phyloP scores from a whole-genome alignment of 2,888 invertebrate genomes.

The Dyspetes luteomarginatus region DNA sequence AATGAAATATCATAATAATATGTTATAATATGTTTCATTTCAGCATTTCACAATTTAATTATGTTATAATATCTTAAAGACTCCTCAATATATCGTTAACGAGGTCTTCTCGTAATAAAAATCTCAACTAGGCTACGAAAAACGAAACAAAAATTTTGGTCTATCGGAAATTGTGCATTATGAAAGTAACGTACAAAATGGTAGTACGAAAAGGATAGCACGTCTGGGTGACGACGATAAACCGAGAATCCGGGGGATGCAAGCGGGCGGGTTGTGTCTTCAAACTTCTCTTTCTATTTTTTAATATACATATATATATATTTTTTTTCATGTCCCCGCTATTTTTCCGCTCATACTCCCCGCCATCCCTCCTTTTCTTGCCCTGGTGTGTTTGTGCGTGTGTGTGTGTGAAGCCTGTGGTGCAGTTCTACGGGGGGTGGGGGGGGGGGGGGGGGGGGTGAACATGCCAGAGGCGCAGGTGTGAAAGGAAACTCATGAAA shows the following conservation, averaged over 20 bases:
- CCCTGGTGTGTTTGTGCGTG: constrained; percentile 30
- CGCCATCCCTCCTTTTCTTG: neutral
- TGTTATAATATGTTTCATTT: no score
- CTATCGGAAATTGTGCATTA: neutral
- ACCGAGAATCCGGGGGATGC: constrained; percentile 29
- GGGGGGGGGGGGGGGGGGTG: no score
- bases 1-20: no score
- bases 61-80: no score
- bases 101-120: no score
- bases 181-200: neutral
- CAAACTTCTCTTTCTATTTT: constrained; percentile 18
- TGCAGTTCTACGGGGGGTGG: no score
- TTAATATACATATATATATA: no score
- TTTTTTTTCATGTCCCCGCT: neutral
- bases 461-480: constrained; percentile 72
- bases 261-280: constrained; percentile 14
- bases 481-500: constrained; percentile 76
- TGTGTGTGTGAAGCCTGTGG: no score
- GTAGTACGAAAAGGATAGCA: neutral
- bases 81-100: no score
- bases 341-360: constrained; percentile 45
- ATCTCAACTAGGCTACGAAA: no score
- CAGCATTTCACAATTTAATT: no score
- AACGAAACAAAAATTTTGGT: neutral
- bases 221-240: constrained; percentile 33